phyloP scores from a whole-genome alignment of 2,113 vertebrate species.

The Toxotes chatareus region DNA sequence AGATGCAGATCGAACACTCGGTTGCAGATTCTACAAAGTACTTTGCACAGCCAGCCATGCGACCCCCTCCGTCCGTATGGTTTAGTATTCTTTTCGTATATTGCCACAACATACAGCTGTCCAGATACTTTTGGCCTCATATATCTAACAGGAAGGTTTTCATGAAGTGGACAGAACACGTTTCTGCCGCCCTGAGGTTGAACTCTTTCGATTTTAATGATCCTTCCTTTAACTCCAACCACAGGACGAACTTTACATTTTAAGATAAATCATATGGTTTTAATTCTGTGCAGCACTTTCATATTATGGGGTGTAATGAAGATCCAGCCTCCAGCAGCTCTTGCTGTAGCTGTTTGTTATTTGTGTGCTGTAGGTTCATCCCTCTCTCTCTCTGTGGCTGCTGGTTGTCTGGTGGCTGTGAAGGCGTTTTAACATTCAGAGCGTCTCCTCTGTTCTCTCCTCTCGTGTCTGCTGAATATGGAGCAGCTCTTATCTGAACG shows the following conservation, averaged over 20 bases:
- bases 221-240: background rate
- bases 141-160: background rate
- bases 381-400: conserved; percentile 16
- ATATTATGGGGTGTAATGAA: conserved; percentile 61
- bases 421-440: conserved; percentile 62
- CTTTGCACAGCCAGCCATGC: too few species aligned
- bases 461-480: conserved; percentile 63
- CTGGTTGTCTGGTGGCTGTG: conserved; percentile 33
- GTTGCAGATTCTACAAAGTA: too few species aligned
- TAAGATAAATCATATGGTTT: background rate
- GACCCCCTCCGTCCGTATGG: too few species aligned
- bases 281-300: conserved; percentile 30
- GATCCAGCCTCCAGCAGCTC: conserved; percentile 39
- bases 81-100: too few species aligned
- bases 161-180: background rate
- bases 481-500: conserved; percentile 71
- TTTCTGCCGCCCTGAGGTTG: background rate
- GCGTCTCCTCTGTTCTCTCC: conserved; percentile 39
- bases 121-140: background rate
- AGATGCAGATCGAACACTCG: too few species aligned
- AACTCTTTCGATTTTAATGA: background rate
- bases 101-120: too few species aligned
- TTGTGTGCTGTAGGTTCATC: conserved; percentile 8
- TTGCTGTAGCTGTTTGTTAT: conserved; percentile 48
- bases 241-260: conserved; percentile 7